Evolutionary conservation across 1,140 invertebrate species (phyloP).

Genomic region (Cherax destructor): DNA sequence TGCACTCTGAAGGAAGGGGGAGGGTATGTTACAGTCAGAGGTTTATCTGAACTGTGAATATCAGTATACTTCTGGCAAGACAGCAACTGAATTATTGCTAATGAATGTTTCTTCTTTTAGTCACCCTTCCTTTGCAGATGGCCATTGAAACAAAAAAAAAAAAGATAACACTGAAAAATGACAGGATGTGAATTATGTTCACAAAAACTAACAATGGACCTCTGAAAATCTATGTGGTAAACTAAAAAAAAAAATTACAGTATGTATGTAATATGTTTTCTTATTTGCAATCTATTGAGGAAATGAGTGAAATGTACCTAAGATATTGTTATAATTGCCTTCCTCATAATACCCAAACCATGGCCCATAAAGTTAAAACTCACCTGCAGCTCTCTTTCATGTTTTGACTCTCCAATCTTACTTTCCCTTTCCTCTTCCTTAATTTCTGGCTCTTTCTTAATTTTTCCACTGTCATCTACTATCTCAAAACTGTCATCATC

Average conservation of each 20-base stretch:
- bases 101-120: too few species aligned
- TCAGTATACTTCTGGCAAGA: too few species aligned
- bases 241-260: neutral
- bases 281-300: neutral
- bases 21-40: too few species aligned
- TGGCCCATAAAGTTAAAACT: neutral
- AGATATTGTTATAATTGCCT: neutral
- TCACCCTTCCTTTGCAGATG: too few species aligned
- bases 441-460: constrained; percentile 16
- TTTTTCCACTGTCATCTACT: constrained; percentile 23
- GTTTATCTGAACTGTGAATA: too few species aligned
- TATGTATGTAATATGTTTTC: neutral
- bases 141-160: too few species aligned
- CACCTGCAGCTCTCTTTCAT: constrained; percentile 22
- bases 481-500: constrained; percentile 34
- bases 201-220: too few species aligned
- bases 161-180: too few species aligned
- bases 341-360: neutral
- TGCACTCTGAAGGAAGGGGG: too few species aligned
- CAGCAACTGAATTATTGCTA: too few species aligned
- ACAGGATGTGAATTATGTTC: too few species aligned
- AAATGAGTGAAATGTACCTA: neutral
- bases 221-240: neutral
- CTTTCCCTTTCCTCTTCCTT: constrained; percentile 16
- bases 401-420: neutral